Conservation (phyloP, 2,113 vertebrate genomes). For the Dasyornis broadbenti region DNA sequence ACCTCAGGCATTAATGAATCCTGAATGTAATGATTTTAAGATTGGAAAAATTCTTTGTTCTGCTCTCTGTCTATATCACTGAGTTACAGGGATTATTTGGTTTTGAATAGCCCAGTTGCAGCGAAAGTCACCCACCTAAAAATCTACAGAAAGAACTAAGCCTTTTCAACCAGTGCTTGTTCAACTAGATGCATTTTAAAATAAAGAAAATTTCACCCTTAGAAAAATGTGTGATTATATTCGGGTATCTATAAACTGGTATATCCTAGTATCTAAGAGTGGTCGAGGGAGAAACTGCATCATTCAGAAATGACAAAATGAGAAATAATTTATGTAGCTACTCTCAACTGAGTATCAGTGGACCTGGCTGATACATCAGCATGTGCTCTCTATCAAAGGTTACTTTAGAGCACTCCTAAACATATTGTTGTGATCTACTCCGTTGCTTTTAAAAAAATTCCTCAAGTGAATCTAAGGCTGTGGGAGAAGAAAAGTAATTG, state of each 20-base stretch:
- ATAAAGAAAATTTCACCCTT: neutral
- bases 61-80: neutral
- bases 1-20: neutral
- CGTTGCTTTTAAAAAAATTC: neutral
- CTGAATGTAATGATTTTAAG: neutral
- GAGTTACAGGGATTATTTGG: neutral
- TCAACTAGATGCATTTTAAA: neutral
- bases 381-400: neutral
- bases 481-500: neutral
- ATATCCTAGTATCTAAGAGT: neutral
- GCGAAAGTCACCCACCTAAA: neutral
- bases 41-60: neutral
- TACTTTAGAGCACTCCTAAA: neutral
- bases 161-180: neutral
- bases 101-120: neutral
- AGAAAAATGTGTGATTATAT: neutral
- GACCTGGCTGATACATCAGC: neutral
- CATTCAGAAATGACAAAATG: neutral
- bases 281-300: neutral
- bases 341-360: neutral
- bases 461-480: neutral
- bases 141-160: neutral
- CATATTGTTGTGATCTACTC: neutral
- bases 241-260: neutral
- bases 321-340: neutral